Base-by-base conservation (phyloP, 1,140 invertebrate genomes). In the Penaeus chinensis region DNA sequence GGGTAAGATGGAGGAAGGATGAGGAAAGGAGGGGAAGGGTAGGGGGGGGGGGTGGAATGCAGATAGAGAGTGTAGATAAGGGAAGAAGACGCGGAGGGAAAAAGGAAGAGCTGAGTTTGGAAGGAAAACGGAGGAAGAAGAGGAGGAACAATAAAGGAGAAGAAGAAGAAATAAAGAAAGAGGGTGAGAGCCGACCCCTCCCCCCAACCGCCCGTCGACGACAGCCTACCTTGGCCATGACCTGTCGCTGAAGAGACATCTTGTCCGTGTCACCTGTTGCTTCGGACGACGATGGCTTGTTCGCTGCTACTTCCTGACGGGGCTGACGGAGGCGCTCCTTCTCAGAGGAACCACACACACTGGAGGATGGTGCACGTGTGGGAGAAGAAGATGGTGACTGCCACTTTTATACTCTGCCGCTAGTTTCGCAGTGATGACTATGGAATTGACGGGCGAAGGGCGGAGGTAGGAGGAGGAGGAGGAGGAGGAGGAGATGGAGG, bases 301-400 rank as follows among this genome's bases (percentile, higher is more conserved):
- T 22, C 24, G 16, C 80, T 42, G 80, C 20, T 32, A 27, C 16
- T 47, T 54, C 54, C 54, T 54, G 54, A 54, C 54, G 54, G 47
- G 47, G 47, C 47, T 47, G 47, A 13, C 60, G 80, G 24, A 76
- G 80, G 71, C 76, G 85, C 66, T 32, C 71, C 71, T 82, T 27
- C 62, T 54, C 0, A 76, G 37, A 71, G 82, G 85, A 27, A 76
- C 85, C 80, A 82, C 85, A 77, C 85, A 76, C 85, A 82, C 85
- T 87, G 85, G 85, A 87, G 77, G 85, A 87, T 87, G 79, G 85
- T 87, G 85, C 65, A 87, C 85, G 85, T 87, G 85, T 87, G 85
- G 69, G 54, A 81, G 80, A 42, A 27, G 54, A 83, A 47, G n/a
- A 60, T 77, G 85, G 85, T 87, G 54, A 87, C 85, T 54, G 60